Evolutionary conservation across 2,113 vertebrate species (phyloP), one percentile per base, ranked within the genome.

Genomic region (Xiphorhynchus elegans): DNA sequence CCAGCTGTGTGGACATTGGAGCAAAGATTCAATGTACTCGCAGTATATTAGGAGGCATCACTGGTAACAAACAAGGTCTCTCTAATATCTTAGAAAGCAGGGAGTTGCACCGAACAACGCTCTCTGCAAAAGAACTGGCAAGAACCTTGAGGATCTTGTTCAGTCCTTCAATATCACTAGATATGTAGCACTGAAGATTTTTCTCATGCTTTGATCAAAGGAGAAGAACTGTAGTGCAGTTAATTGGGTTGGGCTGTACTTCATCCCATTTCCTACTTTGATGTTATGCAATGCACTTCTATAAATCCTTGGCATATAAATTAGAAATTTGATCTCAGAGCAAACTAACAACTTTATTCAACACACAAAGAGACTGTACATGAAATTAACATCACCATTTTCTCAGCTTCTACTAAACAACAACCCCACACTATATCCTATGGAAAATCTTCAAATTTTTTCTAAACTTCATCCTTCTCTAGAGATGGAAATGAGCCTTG

Each of bases 121-220:
- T 11, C 15, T 87, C 26, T 75, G 29, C 7, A 60, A 84, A 81
- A 77, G 26, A 93, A 5, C 35, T 44, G 11, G 9, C 13, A 87
- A 74, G 44, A 84, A 56, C 8, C 37, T 39, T 59, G 35, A 89
- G 66, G 19, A 89, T 75, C 10, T 33, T 52, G 12, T 29, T 87
- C 23, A 47, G 8, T 56, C 82, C 67, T 79, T 87, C 46, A 59
- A 0, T 52, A 37, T 4, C 21, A 31, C 12, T 47, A 67, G 59
- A 60, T 21, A 56, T 4, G 10, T 6, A 46, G 20, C 21, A 84
- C 6, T 0, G 0, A 87, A 69, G 39, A 2, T 70, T 91, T 49
- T 68, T 52, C n/a, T 62, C 15, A 33, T 75, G 76, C 40, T 91
- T 79, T 80, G n/a, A 79, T 73, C 46, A 73, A 69, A 73, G 39